Conservation (phyloP, 1,140 invertebrate genomes). For the Lethrus apterus region DNA sequence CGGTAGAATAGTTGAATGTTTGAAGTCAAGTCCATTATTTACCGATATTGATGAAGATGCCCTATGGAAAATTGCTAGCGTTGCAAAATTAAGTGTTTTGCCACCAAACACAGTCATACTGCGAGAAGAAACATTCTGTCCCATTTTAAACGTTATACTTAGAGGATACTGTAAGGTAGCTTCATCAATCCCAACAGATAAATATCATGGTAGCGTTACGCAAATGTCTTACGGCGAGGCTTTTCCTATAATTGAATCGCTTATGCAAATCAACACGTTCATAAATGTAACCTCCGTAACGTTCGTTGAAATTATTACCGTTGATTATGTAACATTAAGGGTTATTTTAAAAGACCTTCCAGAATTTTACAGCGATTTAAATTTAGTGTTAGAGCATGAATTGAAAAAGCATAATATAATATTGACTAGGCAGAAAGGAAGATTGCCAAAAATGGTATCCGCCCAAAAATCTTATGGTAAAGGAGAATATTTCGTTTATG, state of each 20-base stretch:
- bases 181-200: slow-evolving; percentile 15
- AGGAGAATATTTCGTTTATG: slow-evolving; percentile 8
- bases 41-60: slow-evolving; percentile 2
- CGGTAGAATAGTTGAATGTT: slow-evolving; percentile 8
- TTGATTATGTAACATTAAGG: slow-evolving; percentile 4
- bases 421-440: slow-evolving; percentile 4
- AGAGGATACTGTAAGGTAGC: slow-evolving; percentile 10
- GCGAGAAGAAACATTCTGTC: background rate
- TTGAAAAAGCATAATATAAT: background rate
- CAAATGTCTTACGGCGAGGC: slow-evolving; percentile 7
- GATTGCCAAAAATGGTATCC: slow-evolving; percentile 7
- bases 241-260: slow-evolving; percentile 18
- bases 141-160: slow-evolving; percentile 8
- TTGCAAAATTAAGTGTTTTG: slow-evolving; percentile 1
- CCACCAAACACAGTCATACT: slow-evolving; percentile 7
- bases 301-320: slow-evolving; percentile 16
- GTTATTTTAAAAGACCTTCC: background rate
- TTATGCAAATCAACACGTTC: slow-evolving; percentile 14
- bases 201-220: slow-evolving; percentile 9
- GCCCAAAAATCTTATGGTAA: background rate
- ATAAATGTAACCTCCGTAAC: slow-evolving; percentile 16
- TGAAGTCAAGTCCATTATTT: slow-evolving; percentile 15
- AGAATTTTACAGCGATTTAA: background rate
- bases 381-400: background rate
- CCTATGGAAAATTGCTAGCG: background rate